Evolutionary conservation across 2,888 invertebrate species (phyloP).

Genomic region (Diploptera punctata): DNA sequence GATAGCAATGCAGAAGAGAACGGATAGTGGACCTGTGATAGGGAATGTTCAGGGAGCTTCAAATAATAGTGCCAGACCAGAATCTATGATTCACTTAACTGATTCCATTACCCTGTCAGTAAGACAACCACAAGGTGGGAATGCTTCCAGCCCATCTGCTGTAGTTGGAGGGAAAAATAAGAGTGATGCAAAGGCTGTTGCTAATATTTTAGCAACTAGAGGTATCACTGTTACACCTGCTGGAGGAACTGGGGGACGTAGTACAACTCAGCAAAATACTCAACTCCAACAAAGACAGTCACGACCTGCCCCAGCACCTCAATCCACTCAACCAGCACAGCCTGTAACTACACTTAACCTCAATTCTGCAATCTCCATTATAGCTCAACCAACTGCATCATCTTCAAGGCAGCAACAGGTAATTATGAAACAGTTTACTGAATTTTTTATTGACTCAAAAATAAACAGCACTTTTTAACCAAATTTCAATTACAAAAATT

Average conservation of each 20-base stretch:
- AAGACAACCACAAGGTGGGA: slow-evolving; percentile 51
- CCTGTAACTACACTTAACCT: slow-evolving; percentile 57
- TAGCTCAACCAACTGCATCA: slow-evolving; percentile 55
- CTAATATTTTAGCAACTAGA: slow-evolving; percentile 75
- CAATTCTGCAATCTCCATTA: slow-evolving; percentile 67
- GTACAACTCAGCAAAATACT: slow-evolving; percentile 53
- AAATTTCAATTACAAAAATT: too few species aligned
- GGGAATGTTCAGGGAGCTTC: slow-evolving; percentile 72
- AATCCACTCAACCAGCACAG: slow-evolving; percentile 49
- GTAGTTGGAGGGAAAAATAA: slow-evolving; percentile 28
- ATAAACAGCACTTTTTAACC: too few species aligned
- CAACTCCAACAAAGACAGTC: slow-evolving; percentile 49
- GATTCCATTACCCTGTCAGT: slow-evolving; percentile 75
- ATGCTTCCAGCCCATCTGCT: not conserved
- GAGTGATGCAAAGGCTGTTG: slow-evolving; percentile 73
- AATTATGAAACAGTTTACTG: too few species aligned
- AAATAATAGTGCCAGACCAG: slow-evolving; percentile 50
- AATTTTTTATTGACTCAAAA: too few species aligned
- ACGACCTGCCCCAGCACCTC: slow-evolving; percentile 28
- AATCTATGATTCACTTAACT: slow-evolving; percentile 70
- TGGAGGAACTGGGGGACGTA: slow-evolving; percentile 33
- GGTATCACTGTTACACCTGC: slow-evolving; percentile 80
- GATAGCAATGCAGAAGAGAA: slow-evolving; percentile 75
- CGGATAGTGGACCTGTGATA: slow-evolving; percentile 74
- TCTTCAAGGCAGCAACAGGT: slow-evolving; percentile 47